Evolutionary conservation across 1,140 invertebrate genomes (phyloP).

Genomic region (Belonocnema kinseyi): DNA sequence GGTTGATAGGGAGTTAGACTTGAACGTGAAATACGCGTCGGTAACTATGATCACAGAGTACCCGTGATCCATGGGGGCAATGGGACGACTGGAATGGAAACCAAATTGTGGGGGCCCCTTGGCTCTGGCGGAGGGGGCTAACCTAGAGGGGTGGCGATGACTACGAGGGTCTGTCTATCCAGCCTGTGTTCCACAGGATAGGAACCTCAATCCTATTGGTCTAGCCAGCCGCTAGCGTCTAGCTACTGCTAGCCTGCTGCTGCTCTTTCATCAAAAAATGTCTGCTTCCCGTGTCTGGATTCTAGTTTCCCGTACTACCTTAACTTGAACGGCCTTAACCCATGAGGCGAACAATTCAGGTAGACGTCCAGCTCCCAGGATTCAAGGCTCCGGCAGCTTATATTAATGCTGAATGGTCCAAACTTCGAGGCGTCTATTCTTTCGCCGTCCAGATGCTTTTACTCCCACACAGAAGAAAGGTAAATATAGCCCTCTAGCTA

Average conservation of each 20-base stretch:
- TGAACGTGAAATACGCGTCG: background rate
- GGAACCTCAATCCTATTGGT: constrained; percentile 38
- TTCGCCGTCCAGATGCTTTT: background rate
- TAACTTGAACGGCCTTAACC: too few species aligned
- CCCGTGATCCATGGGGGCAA: constrained; percentile 56
- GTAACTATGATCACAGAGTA: background rate
- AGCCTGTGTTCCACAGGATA: constrained; percentile 63
- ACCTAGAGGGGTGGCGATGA: constrained; percentile 67
- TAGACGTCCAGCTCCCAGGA: background rate
- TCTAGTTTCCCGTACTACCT: too few species aligned
- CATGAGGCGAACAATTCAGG: too few species aligned
- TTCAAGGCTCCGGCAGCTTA: constrained; percentile 35
- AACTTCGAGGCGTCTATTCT: background rate
- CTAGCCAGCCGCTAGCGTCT: background rate
- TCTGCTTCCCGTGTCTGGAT: too few species aligned
- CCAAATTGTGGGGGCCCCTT: constrained; percentile 68
- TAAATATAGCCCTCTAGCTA: too few species aligned
- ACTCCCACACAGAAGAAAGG: too few species aligned
- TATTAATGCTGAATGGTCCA: constrained; percentile 12
- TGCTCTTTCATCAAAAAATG: too few species aligned
- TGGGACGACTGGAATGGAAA: constrained; percentile 65
- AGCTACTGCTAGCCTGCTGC: too few species aligned
- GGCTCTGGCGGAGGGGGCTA: constrained; percentile 16
- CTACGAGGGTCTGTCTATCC: constrained; percentile 66
- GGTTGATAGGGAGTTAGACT: background rate